Base-by-base conservation (phyloP, 2,888 invertebrate species). In the Pemphredon lugubris region DNA sequence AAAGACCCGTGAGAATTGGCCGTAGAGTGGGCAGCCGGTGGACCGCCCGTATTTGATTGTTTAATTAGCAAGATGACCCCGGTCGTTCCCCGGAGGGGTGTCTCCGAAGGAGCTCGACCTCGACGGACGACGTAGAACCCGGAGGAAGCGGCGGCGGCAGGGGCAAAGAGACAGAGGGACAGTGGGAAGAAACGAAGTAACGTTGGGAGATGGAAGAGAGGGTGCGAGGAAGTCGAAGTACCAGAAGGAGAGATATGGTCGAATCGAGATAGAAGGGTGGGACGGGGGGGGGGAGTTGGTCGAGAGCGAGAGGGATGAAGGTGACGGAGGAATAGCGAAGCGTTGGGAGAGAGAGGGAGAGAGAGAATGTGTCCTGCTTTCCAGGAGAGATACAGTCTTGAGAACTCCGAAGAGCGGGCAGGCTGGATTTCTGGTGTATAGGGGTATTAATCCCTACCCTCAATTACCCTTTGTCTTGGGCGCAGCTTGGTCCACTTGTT, bases 401-500 rank as follows among this genome's bases (percentile, higher is more conserved):
- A 72, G 77, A 83, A 86, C 81, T 85, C 84, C 74, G 79, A 85
- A 84, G 79, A 82, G 79, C 76, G 80, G 77, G 77, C 77, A 79
- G 81, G 81, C 82, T 84, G 83, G 86, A 86, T 85, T 87, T 88
- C 89, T 83, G 79, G 82, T 87, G 87, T 89, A 89, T 89, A 89
- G 88, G 89, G 89, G 89, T 88, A 90, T 90, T 89, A 90, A 90
- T 89, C 89, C 89, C 88, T 88, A 88, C 86, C 88, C 89, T 90
- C 89, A 90, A 90, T 90, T 90, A 89, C 89, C 89, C 89, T 89
- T 90, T 90, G 89, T 89, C 89, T 90, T 90, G 89, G 88, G 89
- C 88, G 83, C 87, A 87, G 89, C 88, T 89, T 89, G 88, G 89
- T 89, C 89, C 89, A 89, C 89, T 90, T 89, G 89, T 90, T 90